Base-by-base conservation (phyloP, 2,113 vertebrate species). In the Oryzias celebensis region DNA sequence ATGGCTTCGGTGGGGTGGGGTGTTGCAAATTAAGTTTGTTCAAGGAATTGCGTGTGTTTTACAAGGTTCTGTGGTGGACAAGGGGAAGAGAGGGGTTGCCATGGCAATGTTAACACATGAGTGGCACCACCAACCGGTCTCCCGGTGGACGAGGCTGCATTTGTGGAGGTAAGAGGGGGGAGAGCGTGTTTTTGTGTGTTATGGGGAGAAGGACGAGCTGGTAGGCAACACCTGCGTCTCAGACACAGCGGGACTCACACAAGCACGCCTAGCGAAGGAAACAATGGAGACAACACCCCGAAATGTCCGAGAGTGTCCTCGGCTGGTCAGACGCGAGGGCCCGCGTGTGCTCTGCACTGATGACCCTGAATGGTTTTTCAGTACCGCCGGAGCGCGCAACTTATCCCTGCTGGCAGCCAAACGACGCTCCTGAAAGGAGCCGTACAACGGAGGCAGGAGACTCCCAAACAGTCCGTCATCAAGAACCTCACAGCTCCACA, bases 91-190 rank as follows among this genome's bases (percentile, higher is more conserved):
- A 89, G 81, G 85, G 79, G 91, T 92, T 92, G 91, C 90, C 87
- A 92, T 92, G 91, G 91, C 83, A 56, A 92, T 90, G 87, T 91
- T 92, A 92, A 92, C 91, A 92, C 91, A 92, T 90, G 89, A 92
- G 90, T 92, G 90, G 88, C 89, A 91, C 84, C 83, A 79, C 85
- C 78, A 81, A 87, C 90, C 74, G 79, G 90, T 88, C 86, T 90
- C 87, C 90, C 91, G 81, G 87, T 78, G 87, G 88, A 90, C 80
- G 78, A 65, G 86, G 81, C 86, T 84, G 78, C 85, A 88, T 87
- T 83, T 78, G 72, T 77, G 72, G 88, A 89, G 88, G 87, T 86
- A 73, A 76, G 64, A 60, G 71, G 71, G 61, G 53, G 17, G 70
- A 22, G 65, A 24, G 41, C 41, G 69, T 24, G 65, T 63, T 58